phyloP scores from a whole-genome alignment of 2,113 vertebrate genomes.

The Cathartes aura region DNA sequence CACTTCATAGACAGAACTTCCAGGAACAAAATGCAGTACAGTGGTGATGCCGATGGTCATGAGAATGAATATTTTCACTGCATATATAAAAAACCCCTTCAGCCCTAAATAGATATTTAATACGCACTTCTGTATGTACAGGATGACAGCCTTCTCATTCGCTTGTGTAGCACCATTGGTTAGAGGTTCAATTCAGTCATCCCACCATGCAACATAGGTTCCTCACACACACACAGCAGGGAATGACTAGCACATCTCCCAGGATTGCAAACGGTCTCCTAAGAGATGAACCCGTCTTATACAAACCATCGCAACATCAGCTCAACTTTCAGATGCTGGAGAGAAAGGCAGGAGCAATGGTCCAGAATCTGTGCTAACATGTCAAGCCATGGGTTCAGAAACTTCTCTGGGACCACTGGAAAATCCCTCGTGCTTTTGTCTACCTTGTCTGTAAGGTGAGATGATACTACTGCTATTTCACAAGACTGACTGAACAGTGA shows the following conservation, averaged over 20 bases:
- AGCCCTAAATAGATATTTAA: background rate
- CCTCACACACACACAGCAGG: background rate
- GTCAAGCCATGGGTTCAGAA: background rate
- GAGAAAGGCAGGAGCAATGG: background rate
- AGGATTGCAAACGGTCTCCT: background rate
- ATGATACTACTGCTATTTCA: background rate
- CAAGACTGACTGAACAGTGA: background rate
- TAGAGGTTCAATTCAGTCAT: background rate
- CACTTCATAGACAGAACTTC: background rate
- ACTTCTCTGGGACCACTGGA: background rate
- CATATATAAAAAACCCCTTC: background rate
- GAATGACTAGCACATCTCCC: background rate
- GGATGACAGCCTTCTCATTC: background rate
- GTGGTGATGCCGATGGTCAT: background rate
- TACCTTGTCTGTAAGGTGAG: background rate
- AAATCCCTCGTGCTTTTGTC: background rate
- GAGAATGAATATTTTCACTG: background rate
- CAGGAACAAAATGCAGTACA: background rate
- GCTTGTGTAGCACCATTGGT: rapidly evolving
- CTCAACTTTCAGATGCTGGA: background rate
- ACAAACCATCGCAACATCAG: background rate
- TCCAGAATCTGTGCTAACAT: background rate
- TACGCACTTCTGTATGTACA: background rate
- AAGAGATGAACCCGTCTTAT: background rate
- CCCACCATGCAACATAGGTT: rapidly evolving